Conservation (phyloP, 2,888 invertebrate genomes). For the Neria commutata region DNA sequence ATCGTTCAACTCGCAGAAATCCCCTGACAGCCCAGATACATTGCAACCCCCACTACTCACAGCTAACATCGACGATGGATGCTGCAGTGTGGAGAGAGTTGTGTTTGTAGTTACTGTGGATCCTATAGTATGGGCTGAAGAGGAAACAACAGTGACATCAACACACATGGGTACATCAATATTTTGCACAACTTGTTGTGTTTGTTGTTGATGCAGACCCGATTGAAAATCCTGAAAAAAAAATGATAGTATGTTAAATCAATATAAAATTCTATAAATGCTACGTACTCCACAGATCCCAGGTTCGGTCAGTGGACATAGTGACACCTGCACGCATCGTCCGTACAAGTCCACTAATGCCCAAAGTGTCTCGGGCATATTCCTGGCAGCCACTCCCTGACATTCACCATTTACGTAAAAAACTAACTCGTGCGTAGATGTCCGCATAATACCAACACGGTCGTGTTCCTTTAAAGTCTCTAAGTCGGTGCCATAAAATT, state of each 20-base stretch:
- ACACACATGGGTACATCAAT: constrained; percentile 59
- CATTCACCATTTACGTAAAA: constrained; percentile 89
- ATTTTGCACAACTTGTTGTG: constrained; percentile 52
- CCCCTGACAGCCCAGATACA: constrained; percentile 37
- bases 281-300: constrained; percentile 37
- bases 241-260: background rate
- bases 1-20: constrained; percentile 64
- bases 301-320: constrained; percentile 50
- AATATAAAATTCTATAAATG: background rate
- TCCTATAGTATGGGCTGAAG: constrained; percentile 28
- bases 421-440: constrained; percentile 79
- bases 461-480: constrained; percentile 84
- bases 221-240: constrained; percentile 36
- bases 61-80: constrained; percentile 9
- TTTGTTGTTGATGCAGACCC: constrained; percentile 29
- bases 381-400: constrained; percentile 82
- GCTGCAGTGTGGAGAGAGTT: background rate
- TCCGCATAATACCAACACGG: constrained; percentile 83
- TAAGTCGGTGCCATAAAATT: constrained; percentile 84
- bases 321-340: constrained; percentile 79
- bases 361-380: constrained; percentile 76
- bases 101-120: constrained; percentile 17
- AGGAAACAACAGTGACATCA: constrained; percentile 47
- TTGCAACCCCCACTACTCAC: background rate
- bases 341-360: constrained; percentile 84